Conservation (phyloP, 2,888 invertebrate species). For the Urechis unicinctus region DNA sequence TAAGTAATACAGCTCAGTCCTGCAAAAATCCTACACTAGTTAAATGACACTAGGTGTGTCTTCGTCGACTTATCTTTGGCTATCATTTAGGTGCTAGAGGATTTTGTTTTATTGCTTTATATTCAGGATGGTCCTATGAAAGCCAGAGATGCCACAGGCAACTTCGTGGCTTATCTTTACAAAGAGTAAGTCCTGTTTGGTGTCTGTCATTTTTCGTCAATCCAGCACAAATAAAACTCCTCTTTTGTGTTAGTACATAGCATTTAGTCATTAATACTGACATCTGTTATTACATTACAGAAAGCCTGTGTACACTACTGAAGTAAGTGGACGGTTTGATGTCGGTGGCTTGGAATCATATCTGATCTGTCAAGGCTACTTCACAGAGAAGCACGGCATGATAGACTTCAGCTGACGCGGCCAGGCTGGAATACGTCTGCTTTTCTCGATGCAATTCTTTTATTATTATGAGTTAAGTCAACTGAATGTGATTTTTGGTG, state of each 20-base stretch:
- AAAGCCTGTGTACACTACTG: conserved; percentile 13
- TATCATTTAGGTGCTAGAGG: too few species aligned
- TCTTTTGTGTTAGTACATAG: background rate
- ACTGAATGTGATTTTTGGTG: too few species aligned
- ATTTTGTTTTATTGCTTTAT: background rate
- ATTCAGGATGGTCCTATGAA: conserved; percentile 16
- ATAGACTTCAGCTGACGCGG: background rate
- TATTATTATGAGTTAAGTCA: too few species aligned
- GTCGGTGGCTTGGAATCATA: conserved; percentile 19
- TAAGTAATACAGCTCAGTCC: too few species aligned
- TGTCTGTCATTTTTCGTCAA: too few species aligned
- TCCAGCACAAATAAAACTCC: too few species aligned
- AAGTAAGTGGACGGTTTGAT: conserved; percentile 19
- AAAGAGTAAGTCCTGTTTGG: conserved; percentile 9
- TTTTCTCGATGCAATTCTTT: too few species aligned
- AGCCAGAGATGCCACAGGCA: conserved; percentile 19
- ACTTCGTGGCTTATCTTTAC: conserved; percentile 17
- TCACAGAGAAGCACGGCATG: background rate
- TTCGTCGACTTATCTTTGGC: too few species aligned
- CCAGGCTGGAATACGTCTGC: too few species aligned
- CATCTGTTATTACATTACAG: conserved; percentile 8
- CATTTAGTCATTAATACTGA: background rate
- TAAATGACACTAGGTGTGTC: too few species aligned
- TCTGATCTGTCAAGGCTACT: conserved; percentile 16
- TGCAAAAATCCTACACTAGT: too few species aligned